Conservation (phyloP, 2,797 vertebrate genomes). For the Botia almorhae region DNA sequence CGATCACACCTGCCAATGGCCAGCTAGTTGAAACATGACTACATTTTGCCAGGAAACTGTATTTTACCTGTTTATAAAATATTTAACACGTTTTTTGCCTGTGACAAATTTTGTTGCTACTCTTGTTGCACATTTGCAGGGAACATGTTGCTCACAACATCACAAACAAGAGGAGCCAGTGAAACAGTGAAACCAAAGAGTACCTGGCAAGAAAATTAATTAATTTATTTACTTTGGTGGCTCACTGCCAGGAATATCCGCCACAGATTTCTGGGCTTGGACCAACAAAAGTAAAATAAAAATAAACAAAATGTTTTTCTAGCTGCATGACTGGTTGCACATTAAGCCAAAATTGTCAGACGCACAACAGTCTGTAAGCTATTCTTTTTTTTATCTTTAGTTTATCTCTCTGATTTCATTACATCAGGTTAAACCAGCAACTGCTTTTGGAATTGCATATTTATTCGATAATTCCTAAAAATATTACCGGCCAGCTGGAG, state of each 20-base stretch:
- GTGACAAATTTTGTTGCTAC: not conserved
- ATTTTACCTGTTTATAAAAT: not conserved
- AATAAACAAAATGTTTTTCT: too few relatives aligned
- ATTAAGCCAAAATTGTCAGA: too few relatives aligned
- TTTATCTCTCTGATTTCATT: not conserved
- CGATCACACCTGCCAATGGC: not conserved
- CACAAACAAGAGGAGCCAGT: not conserved
- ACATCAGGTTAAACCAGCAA: not conserved
- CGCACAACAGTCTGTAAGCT: not conserved
- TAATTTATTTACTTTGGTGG: constrained; percentile 3
- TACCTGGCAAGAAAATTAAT: not conserved
- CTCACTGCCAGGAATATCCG: not conserved
- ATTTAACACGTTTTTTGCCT: not conserved
- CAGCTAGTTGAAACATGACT: not conserved
- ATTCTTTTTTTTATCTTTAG: not conserved
- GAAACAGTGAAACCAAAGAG: not conserved
- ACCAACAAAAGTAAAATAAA: not conserved
- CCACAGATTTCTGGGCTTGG: not conserved
- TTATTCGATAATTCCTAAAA: not conserved
- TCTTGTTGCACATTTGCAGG: not conserved
- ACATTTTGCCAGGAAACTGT: not conserved
- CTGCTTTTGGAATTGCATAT: not conserved
- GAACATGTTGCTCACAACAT: not conserved
- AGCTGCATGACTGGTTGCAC: too few relatives aligned
- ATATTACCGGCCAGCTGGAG: not conserved